Evolutionary conservation across 1,140 invertebrate genomes (phyloP).

Genomic region (Drosophila ananassae): DNA sequence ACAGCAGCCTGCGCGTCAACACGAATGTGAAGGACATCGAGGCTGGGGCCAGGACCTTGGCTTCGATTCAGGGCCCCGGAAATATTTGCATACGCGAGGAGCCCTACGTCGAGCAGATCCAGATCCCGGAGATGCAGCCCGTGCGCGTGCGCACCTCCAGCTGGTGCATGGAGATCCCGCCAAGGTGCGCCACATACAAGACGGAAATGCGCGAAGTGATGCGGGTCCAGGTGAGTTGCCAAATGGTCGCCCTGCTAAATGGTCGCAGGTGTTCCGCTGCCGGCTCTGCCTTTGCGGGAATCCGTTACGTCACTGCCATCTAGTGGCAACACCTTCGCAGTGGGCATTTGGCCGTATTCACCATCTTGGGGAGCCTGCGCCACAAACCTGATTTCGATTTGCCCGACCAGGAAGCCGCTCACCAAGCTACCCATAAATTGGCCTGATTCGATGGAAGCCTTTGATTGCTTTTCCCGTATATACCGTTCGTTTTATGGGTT

Average conservation of each 20-base stretch:
- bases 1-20: slow-evolving; percentile 60
- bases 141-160: slow-evolving; percentile 87
- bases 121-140: slow-evolving; percentile 86
- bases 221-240: slow-evolving; percentile 84
- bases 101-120: slow-evolving; percentile 85
- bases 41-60: slow-evolving; percentile 32
- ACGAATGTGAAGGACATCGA: slow-evolving; percentile 63
- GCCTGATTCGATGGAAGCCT: slow-evolving; percentile 48
- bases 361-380: slow-evolving; percentile 54
- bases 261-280: slow-evolving; percentile 55
- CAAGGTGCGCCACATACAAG: slow-evolving; percentile 87
- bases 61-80: slow-evolving; percentile 55
- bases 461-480: slow-evolving; percentile 51
- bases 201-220: slow-evolving; percentile 87
- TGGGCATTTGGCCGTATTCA: slow-evolving; percentile 40
- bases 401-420: slow-evolving; percentile 65
- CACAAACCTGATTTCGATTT: slow-evolving; percentile 72
- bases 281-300: slow-evolving; percentile 65
- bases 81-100: slow-evolving; percentile 80
- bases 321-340: slow-evolving; percentile 67
- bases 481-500: slow-evolving; percentile 57
- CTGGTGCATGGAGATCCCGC: slow-evolving; percentile 89
- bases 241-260: slow-evolving; percentile 18
- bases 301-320: slow-evolving; percentile 54
- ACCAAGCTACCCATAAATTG: slow-evolving; percentile 54